Evolutionary conservation across 2,888 invertebrate species (phyloP).

Genomic region (Ommatoiulus sabulosus): DNA sequence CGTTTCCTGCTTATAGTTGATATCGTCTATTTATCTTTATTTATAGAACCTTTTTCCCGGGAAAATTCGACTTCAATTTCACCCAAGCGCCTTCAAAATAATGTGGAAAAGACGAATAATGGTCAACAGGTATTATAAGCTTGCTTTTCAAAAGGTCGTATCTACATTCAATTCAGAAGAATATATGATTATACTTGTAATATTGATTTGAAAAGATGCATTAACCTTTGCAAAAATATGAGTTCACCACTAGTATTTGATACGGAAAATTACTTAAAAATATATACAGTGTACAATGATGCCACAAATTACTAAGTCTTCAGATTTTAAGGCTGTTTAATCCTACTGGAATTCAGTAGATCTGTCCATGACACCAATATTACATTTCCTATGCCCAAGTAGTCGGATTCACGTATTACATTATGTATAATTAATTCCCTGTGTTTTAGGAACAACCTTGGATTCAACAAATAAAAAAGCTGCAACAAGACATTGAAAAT

Average conservation of each 20-base stretch:
- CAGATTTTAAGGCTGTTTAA: too few relatives aligned
- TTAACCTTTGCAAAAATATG: too few relatives aligned
- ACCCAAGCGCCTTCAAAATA: conserved; percentile 50
- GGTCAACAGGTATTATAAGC: background rate
- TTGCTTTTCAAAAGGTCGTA: too few relatives aligned
- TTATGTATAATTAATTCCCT: conserved; percentile 1
- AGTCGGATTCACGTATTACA: background rate
- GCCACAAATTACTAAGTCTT: too few relatives aligned
- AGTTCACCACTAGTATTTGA: too few relatives aligned
- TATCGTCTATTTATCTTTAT: background rate
- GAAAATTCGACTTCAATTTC: conserved; percentile 51
- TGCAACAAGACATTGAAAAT: conserved; percentile 55
- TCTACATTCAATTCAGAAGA: too few relatives aligned
- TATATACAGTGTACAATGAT: too few relatives aligned
- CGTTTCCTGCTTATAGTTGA: too few relatives aligned
- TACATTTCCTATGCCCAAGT: background rate
- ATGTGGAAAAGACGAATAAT: conserved; percentile 10
- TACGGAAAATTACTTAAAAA: too few relatives aligned
- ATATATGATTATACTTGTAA: too few relatives aligned
- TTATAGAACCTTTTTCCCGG: conserved; percentile 35
- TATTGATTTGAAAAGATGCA: too few relatives aligned
- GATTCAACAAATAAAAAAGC: conserved; percentile 52
- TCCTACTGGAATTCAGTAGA: background rate
- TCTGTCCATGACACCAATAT: conserved; percentile 8
- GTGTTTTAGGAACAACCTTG: conserved; percentile 50